Evolutionary conservation across 2,797 vertebrate genomes (phyloP), one percentile per base, ranked within the genome.

Genomic region (Champsocephalus gunnari): DNA sequence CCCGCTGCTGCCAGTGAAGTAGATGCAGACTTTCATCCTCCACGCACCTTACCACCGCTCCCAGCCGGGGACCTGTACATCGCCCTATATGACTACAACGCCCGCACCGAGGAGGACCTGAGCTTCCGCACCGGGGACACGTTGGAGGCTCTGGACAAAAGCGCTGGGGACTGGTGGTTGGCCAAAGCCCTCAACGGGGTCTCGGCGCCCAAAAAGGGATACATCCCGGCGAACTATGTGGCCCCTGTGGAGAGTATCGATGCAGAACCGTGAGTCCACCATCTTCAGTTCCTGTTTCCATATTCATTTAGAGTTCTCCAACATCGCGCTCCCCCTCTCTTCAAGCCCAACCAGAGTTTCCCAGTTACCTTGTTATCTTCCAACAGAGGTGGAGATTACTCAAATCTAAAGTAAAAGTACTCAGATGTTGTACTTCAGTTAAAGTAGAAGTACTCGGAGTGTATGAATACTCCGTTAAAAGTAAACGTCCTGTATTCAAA

Each of bases 161-260:
- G 92, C 5, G 5, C 84, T 0, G 91, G 94, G 0, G 96, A 97
- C 0, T 99, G 98, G 98, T 99, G 97, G 98, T 75, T 92, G 0
- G 97, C 96, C 0, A 95, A 66, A 66, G 94, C 95, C 10, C 73
- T 96, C 80, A 95, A 55, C 79, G 93, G 79, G 55, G 28, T 87
- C 5, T 87, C 83, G 0, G 54, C 81, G 56, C 89, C 81, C 28
- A 87, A 88, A 17, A 24, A 90, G 59, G 98, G 98, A 32, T 99
- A 97, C 71, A 94, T 99, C 78, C 98, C 98, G 2, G 94, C 96
- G 2, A 99, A 99, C 77, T 99, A 99, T 66, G 93, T 99, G 78
- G 98, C 96, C 0, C 93, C 92, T 5, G 90, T 96, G 81, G 93
- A 95, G 77, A 99, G 96, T 66, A 91, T 99, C 0, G 89, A 97